Conservation (phyloP, 1,140 invertebrate species). For the Diachasmimorpha longicaudata region DNA sequence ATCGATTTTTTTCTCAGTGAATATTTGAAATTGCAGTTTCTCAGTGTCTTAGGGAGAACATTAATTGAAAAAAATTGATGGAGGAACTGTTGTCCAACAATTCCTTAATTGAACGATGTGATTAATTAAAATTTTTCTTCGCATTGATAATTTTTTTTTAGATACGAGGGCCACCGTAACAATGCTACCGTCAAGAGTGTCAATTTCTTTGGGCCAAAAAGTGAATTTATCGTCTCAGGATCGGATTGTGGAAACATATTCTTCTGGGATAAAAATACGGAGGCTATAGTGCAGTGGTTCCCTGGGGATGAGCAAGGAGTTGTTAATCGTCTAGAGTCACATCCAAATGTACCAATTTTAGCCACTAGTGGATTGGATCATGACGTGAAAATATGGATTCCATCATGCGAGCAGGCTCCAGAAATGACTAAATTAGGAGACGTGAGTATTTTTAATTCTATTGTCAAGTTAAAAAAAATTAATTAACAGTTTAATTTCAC, state of each 20-base stretch:
- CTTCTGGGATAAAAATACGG: constrained; percentile 91
- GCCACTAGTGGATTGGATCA: constrained; percentile 91
- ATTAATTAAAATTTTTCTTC: too few relatives aligned
- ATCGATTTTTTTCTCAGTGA: too few relatives aligned
- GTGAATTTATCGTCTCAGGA: constrained; percentile 90
- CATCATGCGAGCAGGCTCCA: constrained; percentile 70
- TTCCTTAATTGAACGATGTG: too few relatives aligned
- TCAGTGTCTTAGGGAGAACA: neutral
- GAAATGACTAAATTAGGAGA: constrained; percentile 60
- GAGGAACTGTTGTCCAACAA: too few relatives aligned
- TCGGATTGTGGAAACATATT: constrained; percentile 96
- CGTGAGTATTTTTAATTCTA: constrained; percentile 47
- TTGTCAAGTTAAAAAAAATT: neutral
- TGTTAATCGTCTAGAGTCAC: constrained; percentile 91
- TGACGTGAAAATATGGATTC: constrained; percentile 93
- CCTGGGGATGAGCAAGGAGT: constrained; percentile 85
- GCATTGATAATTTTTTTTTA: constrained; percentile 30
- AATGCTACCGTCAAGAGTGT: constrained; percentile 86
- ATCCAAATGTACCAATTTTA: constrained; percentile 85
- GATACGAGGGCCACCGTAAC: constrained; percentile 82
- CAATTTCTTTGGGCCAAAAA: constrained; percentile 90
- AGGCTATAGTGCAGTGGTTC: constrained; percentile 88
- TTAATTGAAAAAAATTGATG: too few relatives aligned
- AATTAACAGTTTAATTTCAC: neutral
- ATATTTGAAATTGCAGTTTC: neutral